phyloP scores from a whole-genome alignment of 2,113 vertebrate genomes.

The Sebastes fasciatus region DNA sequence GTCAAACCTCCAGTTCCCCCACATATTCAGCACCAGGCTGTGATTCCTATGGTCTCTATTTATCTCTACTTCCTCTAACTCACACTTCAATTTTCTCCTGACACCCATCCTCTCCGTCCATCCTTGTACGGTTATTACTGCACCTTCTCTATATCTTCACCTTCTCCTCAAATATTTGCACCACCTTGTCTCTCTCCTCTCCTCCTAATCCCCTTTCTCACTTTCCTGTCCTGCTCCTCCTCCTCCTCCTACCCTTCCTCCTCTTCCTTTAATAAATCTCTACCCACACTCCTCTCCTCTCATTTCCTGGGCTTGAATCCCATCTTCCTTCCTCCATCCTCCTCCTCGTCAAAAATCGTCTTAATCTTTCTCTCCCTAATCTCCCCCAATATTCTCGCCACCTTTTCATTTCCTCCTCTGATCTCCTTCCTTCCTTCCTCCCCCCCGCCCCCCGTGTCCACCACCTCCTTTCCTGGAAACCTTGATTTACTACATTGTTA shows the following conservation, averaged over 20 bases:
- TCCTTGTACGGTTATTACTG: conserved; percentile 13
- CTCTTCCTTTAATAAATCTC: neutral
- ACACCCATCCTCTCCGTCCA: neutral
- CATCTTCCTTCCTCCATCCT: conserved; percentile 2
- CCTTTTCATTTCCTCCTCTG: conserved; percentile 37
- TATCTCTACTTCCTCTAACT: neutral
- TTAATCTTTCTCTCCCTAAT: conserved; percentile 35
- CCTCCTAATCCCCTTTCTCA: conserved; percentile 14
- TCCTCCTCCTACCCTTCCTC: neutral
- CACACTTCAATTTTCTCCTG: conserved; percentile 14
- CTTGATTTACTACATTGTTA: neutral
- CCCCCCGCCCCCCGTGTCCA: neutral
- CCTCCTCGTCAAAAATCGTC: conserved; percentile 35
- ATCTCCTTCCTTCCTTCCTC: neutral
- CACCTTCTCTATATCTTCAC: conserved; percentile 35
- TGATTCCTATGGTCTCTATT: neutral
- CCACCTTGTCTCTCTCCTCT: conserved; percentile 32
- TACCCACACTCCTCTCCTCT: neutral
- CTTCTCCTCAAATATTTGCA: conserved; percentile 56
- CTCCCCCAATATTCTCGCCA: conserved; percentile 27
- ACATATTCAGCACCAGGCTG: too few species aligned
- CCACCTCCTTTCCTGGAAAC: conserved; percentile 7
- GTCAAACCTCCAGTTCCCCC: neutral
- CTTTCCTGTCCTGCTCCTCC: conserved; percentile 1
- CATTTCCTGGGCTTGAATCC: neutral